Evolutionary conservation across 92 coral and sea anemone species (phyloP), one percentile per base, ranked within the genome.

Genomic region (Nematostella vectensis): DNA sequence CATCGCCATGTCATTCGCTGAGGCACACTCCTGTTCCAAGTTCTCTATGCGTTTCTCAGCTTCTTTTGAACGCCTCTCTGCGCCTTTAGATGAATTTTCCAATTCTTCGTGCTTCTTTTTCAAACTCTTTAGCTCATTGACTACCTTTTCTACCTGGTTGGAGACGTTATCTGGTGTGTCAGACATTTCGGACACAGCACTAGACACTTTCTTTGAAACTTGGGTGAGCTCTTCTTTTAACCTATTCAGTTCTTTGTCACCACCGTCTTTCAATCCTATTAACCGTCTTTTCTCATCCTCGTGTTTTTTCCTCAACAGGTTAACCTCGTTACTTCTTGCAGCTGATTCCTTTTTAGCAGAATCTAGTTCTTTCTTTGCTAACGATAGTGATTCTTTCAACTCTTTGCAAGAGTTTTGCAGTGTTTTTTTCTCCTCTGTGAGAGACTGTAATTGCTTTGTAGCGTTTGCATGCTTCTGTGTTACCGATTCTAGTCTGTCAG

Each of bases 1-100:
- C 98, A 91, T 91, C 13, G 88, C 98, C 74, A 91, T 61, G 52
- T 91, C 98, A 36, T 75, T 91, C 0, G 83, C 72, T 39, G 62
- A 66, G 11, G 98, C 98, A 45, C 77, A 77, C 27, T 79, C 83
- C 21, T 68, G 80, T 30, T 73, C 65, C 47, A 91, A 23, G 16
- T 77, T 80, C 24, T 74, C 61, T 11, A 70, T 57, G 20, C 53
- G 67, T 23, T 82, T 78, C 37, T 71, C 79, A 17, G 79, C 83
- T 25, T 42, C 78, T 31, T 54, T 53, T n/a, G 77, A 55, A 28
- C 75, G 71, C 23, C 71, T 72, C 53, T 86, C 93, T 0, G 70
- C 52, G 25, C 28, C 58, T 40, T 36, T 44, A 25, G 59, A 73
- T 8, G 61, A 43, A 29, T 70, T 67, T 39, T 86, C 86, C 9